Base-by-base conservation (phyloP, 2,113 vertebrate species). In the Sclerurus mexicanus region DNA sequence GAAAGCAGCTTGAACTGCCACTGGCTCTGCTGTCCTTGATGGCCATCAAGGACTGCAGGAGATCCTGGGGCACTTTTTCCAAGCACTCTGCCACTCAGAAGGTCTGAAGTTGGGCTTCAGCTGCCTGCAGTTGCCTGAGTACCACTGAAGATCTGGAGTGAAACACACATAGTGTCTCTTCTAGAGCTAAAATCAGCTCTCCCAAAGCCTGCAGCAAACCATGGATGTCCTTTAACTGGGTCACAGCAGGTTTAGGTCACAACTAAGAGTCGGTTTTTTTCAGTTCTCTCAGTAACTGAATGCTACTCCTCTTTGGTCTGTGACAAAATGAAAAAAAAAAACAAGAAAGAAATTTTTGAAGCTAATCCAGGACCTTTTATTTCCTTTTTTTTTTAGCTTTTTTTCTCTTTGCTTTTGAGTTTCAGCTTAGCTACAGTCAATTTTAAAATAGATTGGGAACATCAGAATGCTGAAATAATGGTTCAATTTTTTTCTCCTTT, bases 251-350 rank as follows among this genome's bases (percentile, higher is more conserved):
- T 77, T 79, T 59, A 49, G 27, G 37, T 63, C 82, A 77, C 55
- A 63, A 3, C 13, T 64, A 64, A 77, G 23, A 40, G 9, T 12
- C 13, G 17, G 15, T 62, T 76, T 33, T 12, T 85, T 87, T 46
- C 3, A 4, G 4, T 39, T 85, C 35, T 74, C 42, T 2, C 2
- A 13, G 27, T 46, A 87, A 50, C 33, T 81, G 59, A 71, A 74
- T 67, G n/a, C 24, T 12, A 76, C 2, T 6, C 3, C 4, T 17
- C 35, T 75, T 0, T 0, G 19, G 27, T 44, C 30, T 6, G 1
- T 28, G 27, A n/a, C 8, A 19, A 49, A 68, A 77, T 11, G 2
- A 31, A 58, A 90, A 66, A 59, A 58, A 25, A 17, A 12, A 1
- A 47, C n/a, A 47, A 22, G 4, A 8, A 67, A 53, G 2, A 85